phyloP scores from a whole-genome alignment of 1,140 invertebrate species.

The Hestina assimilis region DNA sequence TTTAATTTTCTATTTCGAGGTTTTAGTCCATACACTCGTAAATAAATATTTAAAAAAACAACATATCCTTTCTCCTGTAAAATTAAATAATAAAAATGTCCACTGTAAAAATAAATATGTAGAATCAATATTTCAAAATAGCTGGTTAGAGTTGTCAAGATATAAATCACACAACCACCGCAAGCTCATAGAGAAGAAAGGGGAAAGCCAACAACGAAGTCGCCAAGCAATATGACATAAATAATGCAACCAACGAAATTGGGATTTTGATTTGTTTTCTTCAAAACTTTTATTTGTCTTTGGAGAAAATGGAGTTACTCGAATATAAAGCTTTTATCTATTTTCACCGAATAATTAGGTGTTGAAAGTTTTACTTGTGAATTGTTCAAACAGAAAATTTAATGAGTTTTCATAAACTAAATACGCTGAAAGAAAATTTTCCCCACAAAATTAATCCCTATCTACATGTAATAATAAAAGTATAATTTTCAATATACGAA shows the following conservation, averaged over 20 bases:
- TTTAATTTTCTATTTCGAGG: constrained; percentile 21
- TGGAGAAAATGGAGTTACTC: constrained; percentile 40
- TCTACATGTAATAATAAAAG: not conserved
- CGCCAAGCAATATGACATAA: constrained; percentile 72
- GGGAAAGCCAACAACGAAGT: constrained; percentile 52
- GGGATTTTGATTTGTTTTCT: constrained; percentile 77
- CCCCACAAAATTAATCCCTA: not conserved
- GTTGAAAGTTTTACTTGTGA: constrained; percentile 3
- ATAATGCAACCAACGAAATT: constrained; percentile 74
- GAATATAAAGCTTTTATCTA: constrained; percentile 47
- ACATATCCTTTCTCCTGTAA: no score
- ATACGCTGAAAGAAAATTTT: not conserved
- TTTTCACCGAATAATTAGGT: constrained; percentile 19
- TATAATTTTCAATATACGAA: not conserved
- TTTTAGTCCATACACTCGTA: not conserved
- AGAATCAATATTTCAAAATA: not conserved
- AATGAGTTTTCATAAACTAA: constrained; percentile 6
- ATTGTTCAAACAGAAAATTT: constrained; percentile 5
- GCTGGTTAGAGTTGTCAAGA: not conserved
- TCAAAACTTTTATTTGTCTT: constrained; percentile 72
- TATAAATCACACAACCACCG: constrained; percentile 29
- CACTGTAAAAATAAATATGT: not conserved
- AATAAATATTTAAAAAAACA: no score
- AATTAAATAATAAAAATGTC: not conserved
- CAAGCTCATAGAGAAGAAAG: constrained; percentile 62